Conservation (phyloP, 2,113 vertebrate genomes). For the Colossoma macropomum region DNA sequence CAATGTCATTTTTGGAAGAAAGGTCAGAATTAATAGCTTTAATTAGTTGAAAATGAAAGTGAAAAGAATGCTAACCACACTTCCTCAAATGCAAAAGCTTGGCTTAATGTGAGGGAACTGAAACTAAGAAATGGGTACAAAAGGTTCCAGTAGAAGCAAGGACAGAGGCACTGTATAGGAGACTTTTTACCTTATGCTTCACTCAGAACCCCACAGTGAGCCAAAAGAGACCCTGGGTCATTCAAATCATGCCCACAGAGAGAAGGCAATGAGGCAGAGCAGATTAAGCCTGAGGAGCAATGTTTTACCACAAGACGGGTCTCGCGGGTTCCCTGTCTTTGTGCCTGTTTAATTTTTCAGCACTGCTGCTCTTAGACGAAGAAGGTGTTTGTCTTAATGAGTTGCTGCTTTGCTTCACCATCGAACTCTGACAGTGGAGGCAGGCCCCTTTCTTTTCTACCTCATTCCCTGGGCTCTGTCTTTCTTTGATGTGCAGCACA, state of each 20-base stretch:
- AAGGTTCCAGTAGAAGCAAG: neutral
- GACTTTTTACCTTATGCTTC: neutral
- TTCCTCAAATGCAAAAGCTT: neutral
- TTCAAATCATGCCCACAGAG: conserved; percentile 26
- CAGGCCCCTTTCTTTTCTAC: neutral
- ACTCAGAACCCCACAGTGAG: neutral
- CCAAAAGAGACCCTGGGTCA: neutral
- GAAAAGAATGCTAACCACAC: neutral
- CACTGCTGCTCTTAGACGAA: conserved; percentile 34
- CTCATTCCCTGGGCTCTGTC: conserved; percentile 18
- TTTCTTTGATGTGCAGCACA: conserved; percentile 20
- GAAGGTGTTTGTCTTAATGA: conserved; percentile 43
- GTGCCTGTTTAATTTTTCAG: conserved; percentile 36
- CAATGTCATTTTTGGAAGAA: neutral
- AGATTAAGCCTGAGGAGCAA: conserved; percentile 29
- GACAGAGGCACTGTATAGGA: conserved; percentile 4
- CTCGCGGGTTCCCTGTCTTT: conserved; percentile 12
- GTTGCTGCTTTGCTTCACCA: neutral
- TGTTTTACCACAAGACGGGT: conserved; percentile 21
- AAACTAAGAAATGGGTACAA: neutral
- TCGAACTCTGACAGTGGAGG: conserved; percentile 35
- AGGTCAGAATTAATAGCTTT: neutral
- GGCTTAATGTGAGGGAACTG: neutral
- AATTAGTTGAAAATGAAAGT: conserved; percentile 1
- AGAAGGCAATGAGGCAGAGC: neutral